A percentile compares a stretch with the other conserved stretches of the same genome.
These are phyloP conservation scores for Ligdia adustata DNA, from an alignment of 2,888 invertebrate species.

Conservation along the genomic window DNA sequence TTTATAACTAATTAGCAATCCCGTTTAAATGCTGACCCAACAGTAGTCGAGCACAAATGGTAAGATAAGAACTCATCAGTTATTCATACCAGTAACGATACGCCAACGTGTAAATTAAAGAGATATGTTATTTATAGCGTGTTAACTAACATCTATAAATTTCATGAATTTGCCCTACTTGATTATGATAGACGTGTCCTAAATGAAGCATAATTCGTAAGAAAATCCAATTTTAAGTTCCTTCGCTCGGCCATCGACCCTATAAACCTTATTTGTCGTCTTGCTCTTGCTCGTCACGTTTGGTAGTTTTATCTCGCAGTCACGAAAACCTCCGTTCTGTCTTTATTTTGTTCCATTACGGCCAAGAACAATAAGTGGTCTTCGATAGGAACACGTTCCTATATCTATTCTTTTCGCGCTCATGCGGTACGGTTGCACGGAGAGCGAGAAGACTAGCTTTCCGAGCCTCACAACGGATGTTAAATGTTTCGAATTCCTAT, in stretches of 20 bases:
- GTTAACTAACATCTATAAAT: constrained; percentile 40
- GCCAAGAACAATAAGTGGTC: constrained; percentile 81
- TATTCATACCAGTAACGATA: constrained; percentile 13
- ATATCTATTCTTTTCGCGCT: constrained; percentile 68
- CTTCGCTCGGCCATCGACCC: constrained; percentile 81
- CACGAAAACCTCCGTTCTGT: constrained; percentile 83
- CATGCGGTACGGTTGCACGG: constrained; percentile 27
- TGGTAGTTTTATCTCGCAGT: constrained; percentile 71
- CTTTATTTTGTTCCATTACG: constrained; percentile 83
- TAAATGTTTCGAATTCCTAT: constrained; percentile 78
- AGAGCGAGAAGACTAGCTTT: constrained; percentile 64
- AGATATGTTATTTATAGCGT: constrained; percentile 14
- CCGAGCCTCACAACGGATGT: constrained; percentile 44
- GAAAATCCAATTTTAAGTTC: constrained; percentile 78
- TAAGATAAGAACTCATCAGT: constrained; percentile 1
- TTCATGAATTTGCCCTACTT: constrained; percentile 39
- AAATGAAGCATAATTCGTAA: constrained; percentile 71
- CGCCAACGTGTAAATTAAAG: constrained; percentile 14
- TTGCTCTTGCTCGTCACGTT: constrained; percentile 54
- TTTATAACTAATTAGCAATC: too few relatives aligned
- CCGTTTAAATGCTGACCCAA: too few relatives aligned
- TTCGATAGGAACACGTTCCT: constrained; percentile 66
- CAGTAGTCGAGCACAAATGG: background rate
- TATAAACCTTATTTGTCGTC: constrained; percentile 72
- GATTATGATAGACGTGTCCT: constrained; percentile 62